Evolutionary conservation across 2,797 vertebrate genomes (phyloP).

Genomic region (Balearica regulorum): DNA sequence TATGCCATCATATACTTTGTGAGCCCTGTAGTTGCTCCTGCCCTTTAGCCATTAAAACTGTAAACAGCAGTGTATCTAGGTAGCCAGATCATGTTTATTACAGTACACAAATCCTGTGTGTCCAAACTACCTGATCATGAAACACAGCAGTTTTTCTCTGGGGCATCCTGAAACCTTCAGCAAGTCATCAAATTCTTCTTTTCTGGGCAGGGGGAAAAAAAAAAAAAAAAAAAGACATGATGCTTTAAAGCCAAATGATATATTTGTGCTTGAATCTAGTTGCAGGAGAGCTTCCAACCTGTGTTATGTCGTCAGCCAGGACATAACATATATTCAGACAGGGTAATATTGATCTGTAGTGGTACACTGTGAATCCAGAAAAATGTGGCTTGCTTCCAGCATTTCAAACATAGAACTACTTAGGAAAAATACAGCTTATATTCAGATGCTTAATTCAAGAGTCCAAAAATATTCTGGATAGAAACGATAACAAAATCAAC

Average conservation of each 20-base stretch:
- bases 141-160: not conserved
- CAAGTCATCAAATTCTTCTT: not conserved
- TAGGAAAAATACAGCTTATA: not conserved
- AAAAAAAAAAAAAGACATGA: not conserved
- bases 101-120: not conserved
- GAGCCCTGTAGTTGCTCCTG: not conserved
- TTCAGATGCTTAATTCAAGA: not conserved
- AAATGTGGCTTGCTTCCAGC: not conserved
- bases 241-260: not conserved
- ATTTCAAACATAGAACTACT: not conserved
- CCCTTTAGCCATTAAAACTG: not conserved
- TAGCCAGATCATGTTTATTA: not conserved
- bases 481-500: not conserved
- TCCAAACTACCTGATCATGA: not conserved
- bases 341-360: not conserved
- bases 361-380: not conserved
- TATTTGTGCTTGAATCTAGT: not conserved
- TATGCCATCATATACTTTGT: not conserved
- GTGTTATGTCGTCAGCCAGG: not conserved
- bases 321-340: not conserved
- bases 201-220: not conserved
- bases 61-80: not conserved
- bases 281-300: not conserved
- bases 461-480: not conserved
- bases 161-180: not conserved